Percentiles rank a stretch among this genome's conserved stretches.
phyloP scores from a whole-genome alignment of 2,797 vertebrate genomes.

The Carcharodon carcharias region DNA sequence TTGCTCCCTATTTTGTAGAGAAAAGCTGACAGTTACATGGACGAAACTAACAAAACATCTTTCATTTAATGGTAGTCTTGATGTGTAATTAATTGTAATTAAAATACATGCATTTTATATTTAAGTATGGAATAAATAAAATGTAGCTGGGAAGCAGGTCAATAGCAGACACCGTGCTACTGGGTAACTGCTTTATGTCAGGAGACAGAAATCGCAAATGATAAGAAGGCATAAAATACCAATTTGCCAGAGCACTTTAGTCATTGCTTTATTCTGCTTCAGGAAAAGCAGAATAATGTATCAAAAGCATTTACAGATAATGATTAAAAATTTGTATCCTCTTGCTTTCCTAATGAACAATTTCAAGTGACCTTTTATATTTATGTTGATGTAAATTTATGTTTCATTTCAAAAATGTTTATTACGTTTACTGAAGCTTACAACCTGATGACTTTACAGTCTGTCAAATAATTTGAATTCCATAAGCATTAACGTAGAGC shows the following conservation, averaged over 20 bases:
- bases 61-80: neutral
- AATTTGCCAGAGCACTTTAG: constrained; percentile 25
- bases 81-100: neutral
- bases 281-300: constrained; percentile 14
- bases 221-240: constrained; percentile 5
- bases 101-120: constrained; percentile 5
- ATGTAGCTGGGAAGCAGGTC: neutral
- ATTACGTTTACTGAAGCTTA: constrained; percentile 29
- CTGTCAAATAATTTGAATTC: constrained; percentile 23
- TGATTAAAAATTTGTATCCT: neutral
- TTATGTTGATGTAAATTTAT: constrained; percentile 24
- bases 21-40: neutral
- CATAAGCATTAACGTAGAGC: neutral
- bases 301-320: neutral
- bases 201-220: neutral
- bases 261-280: neutral
- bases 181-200: neutral
- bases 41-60: neutral
- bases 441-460: constrained; percentile 5
- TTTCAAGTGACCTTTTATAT: neutral
- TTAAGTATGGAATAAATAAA: neutral
- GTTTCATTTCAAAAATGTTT: constrained; percentile 16
- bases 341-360: constrained; percentile 11
- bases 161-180: neutral
- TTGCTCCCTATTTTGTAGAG: neutral